Evolutionary conservation across 2,113 vertebrate species (phyloP).

Genomic region (Alethe castanea): DNA sequence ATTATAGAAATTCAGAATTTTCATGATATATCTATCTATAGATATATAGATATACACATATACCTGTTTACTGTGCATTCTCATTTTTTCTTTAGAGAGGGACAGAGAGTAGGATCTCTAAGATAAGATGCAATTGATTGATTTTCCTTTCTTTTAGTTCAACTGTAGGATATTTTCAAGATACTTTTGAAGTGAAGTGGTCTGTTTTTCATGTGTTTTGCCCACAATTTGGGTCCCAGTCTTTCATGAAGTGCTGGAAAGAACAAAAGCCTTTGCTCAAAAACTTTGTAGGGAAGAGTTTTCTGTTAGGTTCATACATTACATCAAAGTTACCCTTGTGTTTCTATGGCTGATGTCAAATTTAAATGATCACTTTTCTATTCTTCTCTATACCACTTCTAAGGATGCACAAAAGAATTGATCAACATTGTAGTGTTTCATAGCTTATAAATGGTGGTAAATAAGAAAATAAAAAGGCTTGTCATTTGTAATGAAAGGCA

Average conservation of each 20-base stretch:
- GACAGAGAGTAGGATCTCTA: not conserved
- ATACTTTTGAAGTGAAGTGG: not conserved
- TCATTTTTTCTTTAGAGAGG: not conserved
- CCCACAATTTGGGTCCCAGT: not conserved
- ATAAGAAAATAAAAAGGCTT: not conserved
- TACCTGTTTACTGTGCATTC: not conserved
- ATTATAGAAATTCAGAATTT: not conserved
- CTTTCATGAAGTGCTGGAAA: not conserved
- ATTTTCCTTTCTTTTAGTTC: not conserved
- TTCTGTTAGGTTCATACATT: not conserved
- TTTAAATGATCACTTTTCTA: not conserved
- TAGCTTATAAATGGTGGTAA: not conserved
- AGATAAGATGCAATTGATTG: not conserved
- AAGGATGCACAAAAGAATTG: not conserved
- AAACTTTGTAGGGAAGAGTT: not conserved
- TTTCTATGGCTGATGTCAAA: not conserved
- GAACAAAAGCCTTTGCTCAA: not conserved
- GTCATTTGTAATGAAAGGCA: not conserved
- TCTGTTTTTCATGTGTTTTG: not conserved
- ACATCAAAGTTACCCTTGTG: not conserved
- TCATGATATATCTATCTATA: not conserved
- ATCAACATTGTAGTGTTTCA: not conserved
- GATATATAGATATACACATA: accelerated
- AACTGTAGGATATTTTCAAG: not conserved
- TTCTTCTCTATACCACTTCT: not conserved